Base-by-base conservation (phyloP, 2,888 invertebrate species). In the Synanthedon tipuliformis region DNA sequence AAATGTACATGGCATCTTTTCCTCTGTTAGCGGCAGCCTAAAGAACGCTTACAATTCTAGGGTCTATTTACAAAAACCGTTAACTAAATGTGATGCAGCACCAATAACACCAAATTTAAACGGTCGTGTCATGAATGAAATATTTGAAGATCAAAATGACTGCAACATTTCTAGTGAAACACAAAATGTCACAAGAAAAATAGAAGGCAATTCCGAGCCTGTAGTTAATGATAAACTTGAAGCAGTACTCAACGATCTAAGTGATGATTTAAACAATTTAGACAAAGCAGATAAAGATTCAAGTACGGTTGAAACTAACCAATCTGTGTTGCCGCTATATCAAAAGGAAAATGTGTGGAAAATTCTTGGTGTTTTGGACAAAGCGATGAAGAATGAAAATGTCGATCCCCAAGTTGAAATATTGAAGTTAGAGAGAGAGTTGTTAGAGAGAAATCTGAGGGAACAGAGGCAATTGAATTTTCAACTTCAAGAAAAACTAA, bases 1-100 rank as follows among this genome's bases (percentile, higher is more conserved):
- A 61, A 88, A 88, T 65, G 87, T 88, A 0, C 88, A 88, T 3
- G 88, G 88, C 0, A 82, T 88, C 61, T 88, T 88, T 56, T 86
- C 87, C 0, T 80, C 83, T 0, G 79, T 88, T 0, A 84, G 87
- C 4, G 88, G 87, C 0, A 85, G 82, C 51, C 61, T 88, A 4
- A 88, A 85, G 57, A 80, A 78, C 61, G 88, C 83, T 2, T 88
- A 88, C 56, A 75, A 69, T 50, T 66, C 45, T 13, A 12, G 45
- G 45, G 45, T 15, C 3, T 45, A 45, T 45, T 34, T 62, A 4
- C 81, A 73, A 18, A 81, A 79, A 56, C 71, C 75, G 0, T 54
- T 66, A 0, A 71, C 74, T 53, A 68, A 64, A 52, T 50, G 67
- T 13, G 54, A 61, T 0, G 82, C 78, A 12, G 4, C 49, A 45